phyloP scores from a whole-genome alignment of 2,888 invertebrate species.

The Acanthacorydalis orientalis region DNA sequence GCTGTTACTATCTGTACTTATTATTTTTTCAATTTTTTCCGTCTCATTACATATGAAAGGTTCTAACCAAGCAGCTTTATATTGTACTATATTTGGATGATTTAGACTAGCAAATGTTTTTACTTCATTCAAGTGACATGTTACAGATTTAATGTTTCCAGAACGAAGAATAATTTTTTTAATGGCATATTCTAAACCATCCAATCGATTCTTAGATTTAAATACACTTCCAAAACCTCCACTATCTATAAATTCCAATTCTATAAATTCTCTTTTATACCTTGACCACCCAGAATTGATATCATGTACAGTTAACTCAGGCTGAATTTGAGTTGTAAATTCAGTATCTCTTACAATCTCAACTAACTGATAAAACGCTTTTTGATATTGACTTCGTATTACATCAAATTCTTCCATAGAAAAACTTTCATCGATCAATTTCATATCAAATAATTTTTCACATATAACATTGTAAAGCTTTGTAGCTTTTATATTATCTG shows the following conservation, averaged over 20 bases:
- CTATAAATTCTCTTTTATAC: conserved; percentile 52
- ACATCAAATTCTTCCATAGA: conserved; percentile 51
- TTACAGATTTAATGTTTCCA: conserved; percentile 41
- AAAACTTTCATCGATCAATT: conserved; percentile 52
- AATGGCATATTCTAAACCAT: conserved; percentile 61
- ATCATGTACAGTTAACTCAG: conserved; percentile 35
- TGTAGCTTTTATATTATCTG: conserved; percentile 36
- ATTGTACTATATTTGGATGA: conserved; percentile 66
- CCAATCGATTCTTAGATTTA: conserved; percentile 56
- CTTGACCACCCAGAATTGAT: conserved; percentile 41
- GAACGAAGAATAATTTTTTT: conserved; percentile 57
- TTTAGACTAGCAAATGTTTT: conserved; percentile 63
- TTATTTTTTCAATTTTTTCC: neutral
- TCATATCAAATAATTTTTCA: conserved; percentile 46
- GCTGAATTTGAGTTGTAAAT: conserved; percentile 30
- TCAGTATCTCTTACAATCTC: conserved; percentile 38
- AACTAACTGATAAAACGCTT: conserved; percentile 45
- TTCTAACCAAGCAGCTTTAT: conserved; percentile 73
- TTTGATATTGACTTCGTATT: conserved; percentile 49
- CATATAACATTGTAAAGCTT: conserved; percentile 49
- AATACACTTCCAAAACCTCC: conserved; percentile 67
- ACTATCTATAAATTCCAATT: conserved; percentile 47
- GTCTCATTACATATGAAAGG: conserved; percentile 32
- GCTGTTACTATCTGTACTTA: too few relatives aligned
- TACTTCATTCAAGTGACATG: conserved; percentile 56